phyloP scores from a whole-genome alignment of 2,113 vertebrate species.

The Triplophysa rosa region DNA sequence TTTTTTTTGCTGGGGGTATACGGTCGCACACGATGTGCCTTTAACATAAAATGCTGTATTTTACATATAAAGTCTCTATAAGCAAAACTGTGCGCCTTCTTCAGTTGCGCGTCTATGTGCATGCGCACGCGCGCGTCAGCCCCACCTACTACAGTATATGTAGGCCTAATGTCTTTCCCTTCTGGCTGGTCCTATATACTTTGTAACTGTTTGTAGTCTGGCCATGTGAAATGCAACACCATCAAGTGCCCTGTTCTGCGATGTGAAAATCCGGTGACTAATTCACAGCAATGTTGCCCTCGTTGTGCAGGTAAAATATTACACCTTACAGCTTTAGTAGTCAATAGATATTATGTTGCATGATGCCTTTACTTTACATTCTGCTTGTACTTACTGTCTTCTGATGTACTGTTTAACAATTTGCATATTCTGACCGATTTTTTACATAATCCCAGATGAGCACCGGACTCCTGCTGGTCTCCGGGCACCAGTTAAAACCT shows the following conservation, averaged over 20 bases:
- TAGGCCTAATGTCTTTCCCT: not conserved
- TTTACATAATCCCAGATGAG: conserved; percentile 66
- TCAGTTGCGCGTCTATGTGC: not conserved
- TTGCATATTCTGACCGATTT: not conserved
- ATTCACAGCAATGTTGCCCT: conserved; percentile 89
- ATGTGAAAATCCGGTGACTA: conserved; percentile 81
- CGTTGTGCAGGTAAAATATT: conserved; percentile 81
- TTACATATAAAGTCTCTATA: not conserved
- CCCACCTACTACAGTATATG: not conserved
- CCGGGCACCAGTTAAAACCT: conserved; percentile 78
- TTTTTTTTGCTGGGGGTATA: too few relatives aligned
- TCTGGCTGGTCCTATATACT: conserved; percentile 1
- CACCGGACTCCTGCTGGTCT: conserved; percentile 82
- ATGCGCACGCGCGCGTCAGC: not conserved
- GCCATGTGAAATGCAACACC: conserved; percentile 85
- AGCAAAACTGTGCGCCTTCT: not conserved
- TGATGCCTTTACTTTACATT: too few relatives aligned
- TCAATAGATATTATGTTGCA: not conserved
- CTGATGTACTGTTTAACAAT: too few relatives aligned
- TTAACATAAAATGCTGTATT: not conserved
- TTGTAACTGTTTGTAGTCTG: conserved; percentile 69
- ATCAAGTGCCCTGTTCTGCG: conserved; percentile 85
- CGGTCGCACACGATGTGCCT: not conserved
- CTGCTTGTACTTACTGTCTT: too few relatives aligned
- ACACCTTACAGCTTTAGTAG: not conserved